Evolutionary conservation across 2,888 invertebrate species (phyloP).

Genomic region (Xanthia togata): DNA sequence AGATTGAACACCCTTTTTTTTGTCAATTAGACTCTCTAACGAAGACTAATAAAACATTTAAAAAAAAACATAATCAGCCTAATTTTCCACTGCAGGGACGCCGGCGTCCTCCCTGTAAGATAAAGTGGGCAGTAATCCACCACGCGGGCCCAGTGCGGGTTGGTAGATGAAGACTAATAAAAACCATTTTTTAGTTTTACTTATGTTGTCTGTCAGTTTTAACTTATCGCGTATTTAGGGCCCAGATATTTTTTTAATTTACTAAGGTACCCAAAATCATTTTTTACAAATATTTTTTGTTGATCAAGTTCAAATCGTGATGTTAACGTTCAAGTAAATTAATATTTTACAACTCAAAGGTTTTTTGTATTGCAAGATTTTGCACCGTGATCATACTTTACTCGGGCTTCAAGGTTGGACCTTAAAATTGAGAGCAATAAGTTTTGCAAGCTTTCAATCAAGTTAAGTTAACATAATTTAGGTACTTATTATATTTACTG

Average conservation of each 20-base stretch:
- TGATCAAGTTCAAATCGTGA: background rate
- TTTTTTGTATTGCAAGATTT: conserved; percentile 34
- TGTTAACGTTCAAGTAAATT: conserved; percentile 18
- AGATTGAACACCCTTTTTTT: background rate
- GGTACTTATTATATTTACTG: background rate
- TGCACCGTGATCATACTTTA: conserved; percentile 24
- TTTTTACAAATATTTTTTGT: background rate
- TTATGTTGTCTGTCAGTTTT: background rate
- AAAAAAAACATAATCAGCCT: background rate
- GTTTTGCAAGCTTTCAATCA: conserved; percentile 37
- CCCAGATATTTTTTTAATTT: background rate
- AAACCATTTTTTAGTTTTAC: background rate
- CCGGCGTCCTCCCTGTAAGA: too few relatives aligned
- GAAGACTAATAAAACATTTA: too few relatives aligned
- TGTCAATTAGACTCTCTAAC: background rate
- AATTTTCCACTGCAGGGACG: too few relatives aligned
- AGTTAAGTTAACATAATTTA: background rate
- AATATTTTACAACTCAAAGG: conserved; percentile 55
- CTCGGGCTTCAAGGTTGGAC: conserved; percentile 40
- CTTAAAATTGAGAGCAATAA: conserved; percentile 28
- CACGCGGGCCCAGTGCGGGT: too few relatives aligned
- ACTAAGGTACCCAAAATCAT: background rate
- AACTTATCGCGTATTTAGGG: background rate
- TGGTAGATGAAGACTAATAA: background rate
- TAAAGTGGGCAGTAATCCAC: too few relatives aligned